phyloP scores from a whole-genome alignment of 2,113 vertebrate genomes.

The Gymnobelideus leadbeateri region DNA sequence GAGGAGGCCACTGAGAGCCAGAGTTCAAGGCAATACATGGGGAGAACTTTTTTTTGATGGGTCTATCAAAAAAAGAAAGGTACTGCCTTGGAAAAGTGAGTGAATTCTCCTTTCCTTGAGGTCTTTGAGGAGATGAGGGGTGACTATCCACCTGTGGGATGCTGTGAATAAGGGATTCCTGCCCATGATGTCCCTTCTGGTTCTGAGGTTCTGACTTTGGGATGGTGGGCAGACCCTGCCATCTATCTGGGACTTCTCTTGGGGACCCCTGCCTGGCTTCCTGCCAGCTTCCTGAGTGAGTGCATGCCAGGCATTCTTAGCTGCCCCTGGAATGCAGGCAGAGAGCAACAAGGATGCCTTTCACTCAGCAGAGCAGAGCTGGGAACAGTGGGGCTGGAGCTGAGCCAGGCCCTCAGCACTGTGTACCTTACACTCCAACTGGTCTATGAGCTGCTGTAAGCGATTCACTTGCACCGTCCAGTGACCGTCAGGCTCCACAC shows the following conservation, averaged over 20 bases:
- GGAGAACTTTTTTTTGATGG: not conserved
- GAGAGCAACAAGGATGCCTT: not conserved
- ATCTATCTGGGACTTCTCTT: not conserved
- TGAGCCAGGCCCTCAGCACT: not conserved
- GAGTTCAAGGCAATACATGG: not conserved
- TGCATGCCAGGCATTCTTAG: not conserved
- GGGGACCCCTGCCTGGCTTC: not conserved
- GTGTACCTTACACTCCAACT: constrained; percentile 94
- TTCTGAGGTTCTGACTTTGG: not conserved
- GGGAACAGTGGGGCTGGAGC: not conserved
- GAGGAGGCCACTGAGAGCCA: not conserved
- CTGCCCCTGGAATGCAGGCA: not conserved
- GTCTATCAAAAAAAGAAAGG: not conserved
- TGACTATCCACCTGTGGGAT: not conserved
- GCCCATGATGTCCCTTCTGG: not conserved
- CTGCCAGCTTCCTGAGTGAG: not conserved
- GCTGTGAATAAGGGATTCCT: not conserved
- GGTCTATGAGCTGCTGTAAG: constrained; percentile 95
- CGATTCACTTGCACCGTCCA: constrained; percentile 94
- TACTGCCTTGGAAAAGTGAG: not conserved
- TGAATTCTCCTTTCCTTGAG: not conserved
- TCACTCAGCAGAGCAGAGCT: not conserved
- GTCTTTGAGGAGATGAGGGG: not conserved
- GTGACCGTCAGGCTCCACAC: constrained; percentile 88
- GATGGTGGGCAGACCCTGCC: not conserved